Evolutionary conservation across 2,113 vertebrate genomes (phyloP), one percentile per base, ranked within the genome.

Genomic region (Gila orcuttii): DNA sequence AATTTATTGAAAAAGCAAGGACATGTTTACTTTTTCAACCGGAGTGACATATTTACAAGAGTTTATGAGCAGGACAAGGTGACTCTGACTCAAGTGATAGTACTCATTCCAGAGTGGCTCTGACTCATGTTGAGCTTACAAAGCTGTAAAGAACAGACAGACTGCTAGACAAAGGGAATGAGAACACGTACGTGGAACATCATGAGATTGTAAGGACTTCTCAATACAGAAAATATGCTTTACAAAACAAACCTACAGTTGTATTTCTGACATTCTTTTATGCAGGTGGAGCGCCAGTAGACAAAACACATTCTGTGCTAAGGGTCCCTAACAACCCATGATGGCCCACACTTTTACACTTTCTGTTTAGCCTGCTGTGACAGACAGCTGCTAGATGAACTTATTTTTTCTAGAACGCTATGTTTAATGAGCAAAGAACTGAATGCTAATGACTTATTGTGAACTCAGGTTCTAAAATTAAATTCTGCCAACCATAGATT

Each of bases 261-360:
- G 42, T 17, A 36, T 55, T 68, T 33, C 25, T 50, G 79, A 23
- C 9, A 3, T 50, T 68, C 10, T 0, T 50, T 33, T 68, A 85
- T 76, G 81, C 79, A 86, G 83, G 66, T 79, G 69, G 71, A 76
- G 45, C 28, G 2, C 31, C 50, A 71, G 62, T 59, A 79, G 45
- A 86, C 66, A 88, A 86, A 78, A 79, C 59, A 13, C 82, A 89
- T 71, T 50, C 73, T 69, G 25, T 86, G 33, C 52, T 69, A 39
- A 21, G 82, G 85, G 50, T 25, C n/a, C 28, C 47, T 33, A 31
- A 31, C 33, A 3, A 31, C 64, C n/a, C 23, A 77, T 52, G n/a
- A 23, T 8, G 23, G 10, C 36, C n/a, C 9, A 23, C 19, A 19
- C 23, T 75, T 36, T n/a, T 15, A n/a, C 25, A n/a, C 60, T 75